A percentile compares a stretch with the other conserved stretches of the same genome.
Conservation (phyloP, 2,797 vertebrate species). For the Acipenser oxyrinchus region DNA sequence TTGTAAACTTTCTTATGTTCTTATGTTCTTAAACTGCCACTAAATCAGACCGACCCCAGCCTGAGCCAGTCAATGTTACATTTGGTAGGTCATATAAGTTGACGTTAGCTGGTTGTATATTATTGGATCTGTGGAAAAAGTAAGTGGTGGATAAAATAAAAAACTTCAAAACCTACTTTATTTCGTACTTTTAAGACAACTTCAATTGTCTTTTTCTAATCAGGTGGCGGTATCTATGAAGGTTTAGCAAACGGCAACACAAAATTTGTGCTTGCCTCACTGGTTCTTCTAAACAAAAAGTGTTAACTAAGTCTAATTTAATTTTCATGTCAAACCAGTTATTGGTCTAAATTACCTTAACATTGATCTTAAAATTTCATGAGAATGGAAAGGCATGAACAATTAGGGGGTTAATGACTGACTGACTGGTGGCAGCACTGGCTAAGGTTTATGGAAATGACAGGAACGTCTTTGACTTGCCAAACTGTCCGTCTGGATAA, state of each 20-base stretch:
- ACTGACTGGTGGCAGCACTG: constrained; percentile 35
- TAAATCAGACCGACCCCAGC: too few species aligned
- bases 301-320: not conserved
- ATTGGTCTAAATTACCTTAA: constrained; percentile 14
- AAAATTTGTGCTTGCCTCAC: not conserved
- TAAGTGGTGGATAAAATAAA: too few species aligned
- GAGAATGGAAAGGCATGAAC: constrained; percentile 34
- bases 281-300: not conserved
- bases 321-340: not conserved
- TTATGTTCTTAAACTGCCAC: too few species aligned
- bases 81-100: too few species aligned
- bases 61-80: too few species aligned
- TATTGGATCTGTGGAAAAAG: too few species aligned
- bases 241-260: not conserved
- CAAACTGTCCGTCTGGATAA: constrained; percentile 15
- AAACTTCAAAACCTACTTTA: too few species aligned
- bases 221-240: too few species aligned
- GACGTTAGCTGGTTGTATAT: too few species aligned
- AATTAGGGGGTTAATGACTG: constrained; percentile 56
- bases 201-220: too few species aligned
- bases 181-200: too few species aligned
- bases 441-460: constrained; percentile 38
- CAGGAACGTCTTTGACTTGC: constrained; percentile 27
- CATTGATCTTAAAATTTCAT: constrained; percentile 30
- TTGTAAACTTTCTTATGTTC: too few species aligned